Evolutionary conservation across 2,888 invertebrate species (phyloP).

Genomic region (Chesias legatella): DNA sequence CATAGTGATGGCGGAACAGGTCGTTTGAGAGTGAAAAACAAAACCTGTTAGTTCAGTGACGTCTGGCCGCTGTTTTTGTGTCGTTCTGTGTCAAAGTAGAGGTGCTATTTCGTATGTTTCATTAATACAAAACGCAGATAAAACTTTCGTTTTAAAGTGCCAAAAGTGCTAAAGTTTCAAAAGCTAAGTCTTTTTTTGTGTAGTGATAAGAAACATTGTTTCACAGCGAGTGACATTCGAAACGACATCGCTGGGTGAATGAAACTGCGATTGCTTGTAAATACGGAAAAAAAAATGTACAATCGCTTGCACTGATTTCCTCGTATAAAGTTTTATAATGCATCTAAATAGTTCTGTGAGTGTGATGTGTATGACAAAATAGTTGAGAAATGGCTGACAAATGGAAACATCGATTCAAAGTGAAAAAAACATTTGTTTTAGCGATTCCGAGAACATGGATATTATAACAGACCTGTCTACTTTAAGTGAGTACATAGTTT

Average conservation of each 20-base stretch:
- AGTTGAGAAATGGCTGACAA: conserved; percentile 75
- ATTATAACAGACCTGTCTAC: conserved; percentile 63
- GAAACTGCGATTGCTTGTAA: conserved; percentile 49
- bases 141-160: conserved; percentile 11
- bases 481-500: conserved; percentile 60
- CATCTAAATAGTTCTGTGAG: conserved; percentile 22
- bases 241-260: conserved; percentile 36
- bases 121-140: conserved; percentile 18
- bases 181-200: conserved; percentile 15
- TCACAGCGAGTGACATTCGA: conserved; percentile 21
- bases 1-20: conserved; percentile 55
- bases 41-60: conserved; percentile 72
- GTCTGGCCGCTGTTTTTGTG: conserved; percentile 61
- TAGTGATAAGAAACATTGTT: conserved; percentile 23
- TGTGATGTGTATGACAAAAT: conserved; percentile 35
- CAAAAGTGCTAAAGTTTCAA: not conserved
- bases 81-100: conserved; percentile 43
- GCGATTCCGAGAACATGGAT: conserved; percentile 62
- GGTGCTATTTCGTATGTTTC: conserved; percentile 25
- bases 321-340: conserved; percentile 36
- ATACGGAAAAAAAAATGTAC: conserved; percentile 59
- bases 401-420: conserved; percentile 68
- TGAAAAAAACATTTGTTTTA: conserved; percentile 58
- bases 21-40: conserved; percentile 47
- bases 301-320: conserved; percentile 43